Percentiles rank a stretch among this genome's conserved stretches.
phyloP scores from a whole-genome alignment of 1,140 invertebrate species.

The Euura lappo region DNA sequence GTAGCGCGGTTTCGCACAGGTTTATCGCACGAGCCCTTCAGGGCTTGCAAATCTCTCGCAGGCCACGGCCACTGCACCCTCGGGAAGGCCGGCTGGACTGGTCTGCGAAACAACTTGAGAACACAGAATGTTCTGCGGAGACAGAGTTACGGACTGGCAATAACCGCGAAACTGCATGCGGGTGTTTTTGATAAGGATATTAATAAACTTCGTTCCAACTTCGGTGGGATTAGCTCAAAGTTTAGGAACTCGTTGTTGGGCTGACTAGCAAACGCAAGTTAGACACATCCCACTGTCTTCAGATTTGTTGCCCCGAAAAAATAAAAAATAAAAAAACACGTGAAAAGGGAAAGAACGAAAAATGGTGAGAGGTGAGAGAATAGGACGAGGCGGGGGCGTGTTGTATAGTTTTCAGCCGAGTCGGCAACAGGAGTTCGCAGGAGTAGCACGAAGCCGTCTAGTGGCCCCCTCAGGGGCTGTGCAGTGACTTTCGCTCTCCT shows the following conservation, averaged over 20 bases:
- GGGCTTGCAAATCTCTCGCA: conserved; percentile 42
- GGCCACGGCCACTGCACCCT: conserved; percentile 45
- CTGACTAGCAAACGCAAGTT: not conserved
- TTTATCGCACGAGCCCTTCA: conserved; percentile 37
- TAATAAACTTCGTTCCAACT: conserved; percentile 45
- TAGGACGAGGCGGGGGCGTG: conserved; percentile 17
- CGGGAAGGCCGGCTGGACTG: conserved; percentile 34
- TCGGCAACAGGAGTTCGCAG: conserved; percentile 50
- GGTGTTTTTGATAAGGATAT: conserved; percentile 54
- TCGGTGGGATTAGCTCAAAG: not conserved
- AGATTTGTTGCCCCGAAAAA: conserved; percentile 8
- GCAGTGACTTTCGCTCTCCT: conserved; percentile 48
- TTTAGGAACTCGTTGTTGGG: not conserved
- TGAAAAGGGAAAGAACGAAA: not conserved
- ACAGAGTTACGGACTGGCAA: conserved; percentile 38
- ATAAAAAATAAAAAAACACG: not conserved
- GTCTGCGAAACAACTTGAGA: conserved; percentile 35
- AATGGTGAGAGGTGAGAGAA: conserved; percentile 19
- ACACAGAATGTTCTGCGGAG: conserved; percentile 24
- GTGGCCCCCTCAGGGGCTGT: conserved; percentile 57
- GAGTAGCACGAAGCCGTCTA: conserved; percentile 48
- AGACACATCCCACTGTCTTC: not conserved
- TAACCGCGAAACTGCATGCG: conserved; percentile 36
- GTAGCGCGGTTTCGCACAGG: too few relatives aligned
- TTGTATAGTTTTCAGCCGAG: conserved; percentile 42